Conservation (phyloP, 2,797 vertebrate species). For the Naso thynnoides region DNA sequence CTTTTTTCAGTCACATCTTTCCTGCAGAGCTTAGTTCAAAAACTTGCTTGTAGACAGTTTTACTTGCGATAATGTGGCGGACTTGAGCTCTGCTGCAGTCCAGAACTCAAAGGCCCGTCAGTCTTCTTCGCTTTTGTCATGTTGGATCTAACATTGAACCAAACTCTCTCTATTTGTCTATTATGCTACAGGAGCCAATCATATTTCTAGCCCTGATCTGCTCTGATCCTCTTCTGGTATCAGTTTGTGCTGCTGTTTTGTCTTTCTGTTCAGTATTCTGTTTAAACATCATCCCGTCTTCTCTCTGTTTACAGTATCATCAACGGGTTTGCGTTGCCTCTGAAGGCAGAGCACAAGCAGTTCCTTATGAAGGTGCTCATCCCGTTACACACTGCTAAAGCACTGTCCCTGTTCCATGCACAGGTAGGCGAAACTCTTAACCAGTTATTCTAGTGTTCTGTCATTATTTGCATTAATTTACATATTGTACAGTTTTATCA, state of each 20-base stretch:
- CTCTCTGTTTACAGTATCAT: slow-evolving; percentile 91
- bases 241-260: slow-evolving; percentile 2
- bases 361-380: slow-evolving; percentile 99
- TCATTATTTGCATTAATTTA: background rate
- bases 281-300: background rate
- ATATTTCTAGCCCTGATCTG: background rate
- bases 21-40: background rate
- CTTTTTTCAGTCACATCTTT: background rate
- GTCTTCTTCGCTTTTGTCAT: background rate
- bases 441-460: background rate
- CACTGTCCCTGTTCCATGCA: slow-evolving; percentile 95
- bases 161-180: slow-evolving; percentile 4
- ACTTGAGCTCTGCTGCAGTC: slow-evolving; percentile 15
- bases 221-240: background rate
- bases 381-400: slow-evolving; percentile 96
- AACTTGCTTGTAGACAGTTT: background rate
- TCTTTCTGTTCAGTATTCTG: background rate
- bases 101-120: slow-evolving; percentile 20
- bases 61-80: background rate
- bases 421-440: slow-evolving; percentile 86
- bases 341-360: slow-evolving; percentile 99
- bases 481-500: background rate
- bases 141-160: background rate
- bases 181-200: background rate
- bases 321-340: slow-evolving; percentile 97